Evolutionary conservation across 2,888 invertebrate species (phyloP).

Genomic region (Chloroclystis v-ata): DNA sequence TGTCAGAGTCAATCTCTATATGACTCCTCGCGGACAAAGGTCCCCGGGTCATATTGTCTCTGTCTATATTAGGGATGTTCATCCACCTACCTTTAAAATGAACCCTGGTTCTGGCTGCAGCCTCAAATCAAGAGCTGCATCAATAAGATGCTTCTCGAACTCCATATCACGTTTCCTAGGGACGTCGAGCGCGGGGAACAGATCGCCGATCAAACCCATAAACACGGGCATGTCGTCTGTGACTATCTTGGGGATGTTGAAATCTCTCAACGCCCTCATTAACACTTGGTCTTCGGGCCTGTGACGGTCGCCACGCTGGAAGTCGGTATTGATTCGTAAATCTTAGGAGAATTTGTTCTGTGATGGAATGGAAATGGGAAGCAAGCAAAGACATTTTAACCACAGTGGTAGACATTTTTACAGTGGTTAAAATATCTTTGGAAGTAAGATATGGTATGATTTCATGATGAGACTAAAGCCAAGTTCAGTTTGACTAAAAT

Average conservation of each 20-base stretch:
- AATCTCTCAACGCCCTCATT: slow-evolving; percentile 95
- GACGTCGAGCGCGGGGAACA: slow-evolving; percentile 95
- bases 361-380: not conserved
- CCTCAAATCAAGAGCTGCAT: slow-evolving; percentile 88
- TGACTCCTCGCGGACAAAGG: no score
- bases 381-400: no score
- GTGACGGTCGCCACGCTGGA: slow-evolving; percentile 82
- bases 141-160: slow-evolving; percentile 88
- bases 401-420: no score
- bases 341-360: not conserved
- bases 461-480: no score
- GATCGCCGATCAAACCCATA: slow-evolving; percentile 95
- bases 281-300: slow-evolving; percentile 95
- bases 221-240: slow-evolving; percentile 95
- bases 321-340: not conserved
- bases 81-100: slow-evolving; percentile 86
- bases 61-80: no score
- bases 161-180: slow-evolving; percentile 91
- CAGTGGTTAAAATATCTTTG: no score
- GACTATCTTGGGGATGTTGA: slow-evolving; percentile 96
- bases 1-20: no score
- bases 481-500: no score
- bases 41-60: no score
- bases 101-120: slow-evolving; percentile 95
- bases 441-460: no score